Base-by-base conservation (phyloP, 2,888 invertebrate genomes). In the Kuschelorhynchus macadamiae region DNA sequence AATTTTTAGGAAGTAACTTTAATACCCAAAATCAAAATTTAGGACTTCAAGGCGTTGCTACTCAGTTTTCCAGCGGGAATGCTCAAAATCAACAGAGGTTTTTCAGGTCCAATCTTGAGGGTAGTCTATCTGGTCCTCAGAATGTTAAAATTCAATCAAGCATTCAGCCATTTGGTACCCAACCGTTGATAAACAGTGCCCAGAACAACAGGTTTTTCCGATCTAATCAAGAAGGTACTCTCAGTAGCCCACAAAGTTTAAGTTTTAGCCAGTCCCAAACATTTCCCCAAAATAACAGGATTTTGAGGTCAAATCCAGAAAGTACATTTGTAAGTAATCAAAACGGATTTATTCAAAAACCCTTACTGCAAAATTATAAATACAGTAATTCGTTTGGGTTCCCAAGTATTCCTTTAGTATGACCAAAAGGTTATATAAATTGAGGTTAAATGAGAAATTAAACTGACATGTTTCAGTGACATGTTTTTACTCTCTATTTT, bases 301-400 rank as follows among this genome's bases (percentile, higher is more conserved):
- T 74, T 47, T 73, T 75, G 41, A 68, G 71, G 69, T 71, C 77
- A 64, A 72, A 73, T 60, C 49, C 17, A 44, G 71, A 72, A 18
- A 67, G 72, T 17, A 52, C 69, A 0, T 63, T 66, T 50, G 52
- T 64, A 33, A 42, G 25, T 21, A 68, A 68, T 12, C n/a, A 17
- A 9, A 56, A 52, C 33, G 39, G 17, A 16, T 49, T 57, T 32
- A 17, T n/a, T 3, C 59, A 60, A n/a, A 32, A 30, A 7, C 32
- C 55, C 2, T 11, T 53, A 33, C 18, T 55, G 14, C 66, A 67
- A n/a, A 47, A 36, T 17, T 67, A 62, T 44, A 63, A 44, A 20
- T 66, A 66, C 20, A 47, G 44, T 16, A 60, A 12, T 11, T 32
- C 66, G n/a, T 66, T 66, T 60, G 66, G 66, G 12, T 55, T 64